Base-by-base conservation (phyloP, 2,888 invertebrate species). In the Megaustenia siamemsis region DNA sequence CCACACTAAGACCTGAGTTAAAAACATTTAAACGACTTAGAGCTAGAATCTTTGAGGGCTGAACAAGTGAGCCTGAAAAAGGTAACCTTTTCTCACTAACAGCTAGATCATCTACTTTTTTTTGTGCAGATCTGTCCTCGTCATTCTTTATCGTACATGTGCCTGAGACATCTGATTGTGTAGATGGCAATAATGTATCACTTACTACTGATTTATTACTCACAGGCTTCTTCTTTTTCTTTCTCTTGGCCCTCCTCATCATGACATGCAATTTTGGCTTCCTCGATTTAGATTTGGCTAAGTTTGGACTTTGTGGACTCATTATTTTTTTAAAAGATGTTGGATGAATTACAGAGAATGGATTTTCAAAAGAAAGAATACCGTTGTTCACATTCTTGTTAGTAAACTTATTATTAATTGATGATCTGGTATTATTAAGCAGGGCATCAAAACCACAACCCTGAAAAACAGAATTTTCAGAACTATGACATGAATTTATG, bases 221-320 rank as follows among this genome's bases (percentile, higher is more conserved):
- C 35, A 71, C 71, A 32, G 80, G 49, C 24, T 80, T 83, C 63
- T 85, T 87, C 45, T 73, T 79, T 53, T 83, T 86, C 66, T 82
- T 83, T 43, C 89, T 86, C 84, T 89, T 90, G 45, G 89, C 89
- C 73, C 89, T 89, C 40, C 91, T 88, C 90, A 92, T 91, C 91
- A 92, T 91, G 10, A 92, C 91, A 88, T 92, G 92, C n/a, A 92
- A 85, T 83, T 91, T 91, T 28, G 92, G 90, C 86, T 90, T 92
- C 77, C 89, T 86, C 38, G 90, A 88, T 85, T 92, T 92, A 35
- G 90, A 89, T 43, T 85, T 82, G 40, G 86, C 73, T 83, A 87
- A 86, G 18, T 63, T 77, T 45, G 86, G 63, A 38, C 81, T 18
- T 10, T 56, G n/a, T n/a, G 81, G 32, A 60, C 68, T 77, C 53